These are phyloP conservation scores for Triplophysa bombifrons DNA, from an alignment of 2,797 vertebrate genomes.

Conservation along the genomic window DNA sequence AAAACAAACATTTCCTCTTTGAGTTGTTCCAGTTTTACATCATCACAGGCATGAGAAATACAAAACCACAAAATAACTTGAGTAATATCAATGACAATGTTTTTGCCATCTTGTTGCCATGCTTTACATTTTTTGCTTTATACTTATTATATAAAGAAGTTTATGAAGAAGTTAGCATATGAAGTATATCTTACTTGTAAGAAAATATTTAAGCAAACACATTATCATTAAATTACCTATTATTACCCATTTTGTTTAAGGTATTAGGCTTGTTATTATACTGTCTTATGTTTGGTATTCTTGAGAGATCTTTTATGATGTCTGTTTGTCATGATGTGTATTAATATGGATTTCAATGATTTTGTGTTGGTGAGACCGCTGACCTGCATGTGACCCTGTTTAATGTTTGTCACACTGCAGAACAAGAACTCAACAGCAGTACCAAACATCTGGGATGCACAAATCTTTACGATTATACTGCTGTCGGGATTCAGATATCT, in stretches of 20 bases:
- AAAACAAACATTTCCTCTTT: not conserved
- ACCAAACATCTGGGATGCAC: not conserved
- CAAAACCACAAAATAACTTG: not conserved
- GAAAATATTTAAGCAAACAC: not conserved
- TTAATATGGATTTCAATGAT: conserved; percentile 21
- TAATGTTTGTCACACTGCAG: not conserved
- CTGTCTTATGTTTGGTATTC: not conserved
- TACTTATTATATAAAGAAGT: not conserved
- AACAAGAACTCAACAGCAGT: not conserved
- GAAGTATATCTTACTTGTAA: too few relatives aligned
- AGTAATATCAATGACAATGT: not conserved
- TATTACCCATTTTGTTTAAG: not conserved
- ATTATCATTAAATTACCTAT: not conserved
- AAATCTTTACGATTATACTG: not conserved
- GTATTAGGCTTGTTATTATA: not conserved
- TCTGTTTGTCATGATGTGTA: conserved; percentile 7
- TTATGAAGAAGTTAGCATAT: too few relatives aligned
- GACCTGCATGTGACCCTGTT: not conserved
- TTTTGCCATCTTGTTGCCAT: too few relatives aligned
- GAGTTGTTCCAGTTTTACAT: not conserved
- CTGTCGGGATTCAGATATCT: not conserved
- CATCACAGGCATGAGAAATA: not conserved
- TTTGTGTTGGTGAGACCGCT: conserved; percentile 2
- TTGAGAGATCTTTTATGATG: conserved; percentile 2
- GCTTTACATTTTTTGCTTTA: too few relatives aligned